These are phyloP conservation scores for Zaprionus camerounensis DNA, from an alignment of 1,140 invertebrate genomes.

Conservation along the genomic window DNA sequence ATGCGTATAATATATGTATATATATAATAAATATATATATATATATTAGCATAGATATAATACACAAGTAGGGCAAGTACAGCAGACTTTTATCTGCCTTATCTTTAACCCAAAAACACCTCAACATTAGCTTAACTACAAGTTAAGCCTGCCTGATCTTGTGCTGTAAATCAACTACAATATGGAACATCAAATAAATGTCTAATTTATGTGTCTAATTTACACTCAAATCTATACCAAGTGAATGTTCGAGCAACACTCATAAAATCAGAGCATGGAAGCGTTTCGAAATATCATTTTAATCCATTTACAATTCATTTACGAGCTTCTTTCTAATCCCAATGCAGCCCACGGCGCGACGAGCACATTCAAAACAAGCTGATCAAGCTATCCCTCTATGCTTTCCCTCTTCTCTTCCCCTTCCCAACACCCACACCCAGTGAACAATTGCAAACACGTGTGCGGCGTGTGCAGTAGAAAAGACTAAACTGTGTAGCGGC, in stretches of 20 bases:
- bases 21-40: no score
- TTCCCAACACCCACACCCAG: neutral
- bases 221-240: neutral
- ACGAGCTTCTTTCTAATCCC: constrained; percentile 65
- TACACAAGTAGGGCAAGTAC: no score
- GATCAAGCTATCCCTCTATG: constrained; percentile 23
- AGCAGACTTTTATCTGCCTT: no score
- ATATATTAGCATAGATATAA: no score
- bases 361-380: constrained; percentile 34
- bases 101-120: neutral
- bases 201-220: neutral
- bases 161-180: neutral
- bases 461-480: constrained; percentile 63
- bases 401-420: constrained; percentile 1
- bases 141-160: neutral
- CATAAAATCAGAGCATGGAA: neutral
- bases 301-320: constrained; percentile 61
- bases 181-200: constrained; percentile 1
- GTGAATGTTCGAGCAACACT: neutral
- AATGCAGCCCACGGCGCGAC: constrained; percentile 37
- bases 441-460: constrained; percentile 75
- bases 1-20: no score
- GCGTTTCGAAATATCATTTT: constrained; percentile 30
- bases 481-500: constrained; percentile 45
- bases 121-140: neutral